Base-by-base conservation (phyloP, 2,888 invertebrate species). In the Pycnomerus fuliginosus region DNA sequence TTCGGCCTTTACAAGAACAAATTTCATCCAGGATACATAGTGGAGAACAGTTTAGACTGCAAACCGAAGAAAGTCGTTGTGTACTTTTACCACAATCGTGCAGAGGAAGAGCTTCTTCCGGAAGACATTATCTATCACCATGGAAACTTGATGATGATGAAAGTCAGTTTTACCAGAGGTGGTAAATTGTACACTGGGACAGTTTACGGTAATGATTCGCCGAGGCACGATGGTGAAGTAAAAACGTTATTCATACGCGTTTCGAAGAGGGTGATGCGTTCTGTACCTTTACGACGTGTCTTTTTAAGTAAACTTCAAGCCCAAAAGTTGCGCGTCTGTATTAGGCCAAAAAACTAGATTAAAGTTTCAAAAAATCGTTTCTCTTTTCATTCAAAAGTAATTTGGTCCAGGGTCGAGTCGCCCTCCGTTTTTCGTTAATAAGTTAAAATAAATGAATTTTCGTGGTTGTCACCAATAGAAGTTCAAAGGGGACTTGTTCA, bases 61-160 rank as follows among this genome's bases (percentile, higher is more conserved):
- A n/a, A n/a, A n/a, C n/a, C n/a, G n/a, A n/a, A n/a, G n/a, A n/a
- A n/a, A n/a, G n/a, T n/a, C n/a, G n/a, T n/a, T n/a, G n/a, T n/a
- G n/a, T n/a, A n/a, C n/a, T n/a, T n/a, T n/a, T n/a, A n/a, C n/a
- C n/a, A n/a, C n/a, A n/a, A n/a, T n/a, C n/a, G n/a, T n/a, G n/a
- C n/a, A n/a, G n/a, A n/a, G n/a, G n/a, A n/a, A n/a, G n/a, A n/a
- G n/a, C n/a, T n/a, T n/a, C n/a, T n/a, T 3, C 15, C 34, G 4
- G 14, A 44, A 2, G 16, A 48, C 29, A 39, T 53, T 5, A 48
- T 53, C 23, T 45, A 44, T 36, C 31, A 50, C 36, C 47, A 48
- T 34, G 45, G 50, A 14, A 53, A 53, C 17, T 42, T 53, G 29
- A 42, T 48, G 43, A 38, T 34, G 30, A 17, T 24, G 20, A 33